Evolutionary conservation across 2,797 vertebrate species (phyloP), one percentile per base, ranked within the genome.

Genomic region (Syngnathus rostellatus): DNA sequence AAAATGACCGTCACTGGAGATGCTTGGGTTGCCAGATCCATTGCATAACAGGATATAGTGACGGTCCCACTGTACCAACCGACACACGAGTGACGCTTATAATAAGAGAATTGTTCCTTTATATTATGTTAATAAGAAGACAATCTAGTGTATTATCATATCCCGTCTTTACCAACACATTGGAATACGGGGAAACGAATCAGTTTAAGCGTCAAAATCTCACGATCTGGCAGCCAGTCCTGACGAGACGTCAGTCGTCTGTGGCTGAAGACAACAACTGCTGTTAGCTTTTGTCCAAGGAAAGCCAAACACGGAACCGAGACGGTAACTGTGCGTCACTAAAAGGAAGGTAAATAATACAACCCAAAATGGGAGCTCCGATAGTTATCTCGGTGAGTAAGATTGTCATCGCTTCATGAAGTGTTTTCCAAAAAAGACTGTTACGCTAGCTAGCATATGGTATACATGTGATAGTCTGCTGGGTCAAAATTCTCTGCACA

Each of bases 161-260:
- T 45, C 1, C 6, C 11, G 6, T 23, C 8, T 37, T 19, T 3
- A 17, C 16, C 0, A 12, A 5, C 8, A 39, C 0, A 53, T 21
- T 40, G 23, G 19, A 21, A 8, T 11, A 5, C 10, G 6, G 0
- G 2, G 17, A 0, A 0, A 3, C 25, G 60, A 77, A 55, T 31
- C 31, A 2, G 11, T 55, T 6, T 38, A 3, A 38, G 55, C 55
- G 25, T 5, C 8, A 31, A 37, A 58, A 38, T 37, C 25, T 5
- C 6, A 12, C 2, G 55, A 58, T 66, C 65, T 85, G 86, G 85
- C 86, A 71, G 14, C 76, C 70, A 7, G 0, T 31, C 16, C 0
- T n/a, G 62, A 69, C 54, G 50, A 82, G 70, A 80, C 83, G 84
- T 88, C 84, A 87, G 80, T 72, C 70, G 70, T 86, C 75, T 83